phyloP scores from a whole-genome alignment of 2,888 invertebrate species.

The Teleogryllus oceanicus region DNA sequence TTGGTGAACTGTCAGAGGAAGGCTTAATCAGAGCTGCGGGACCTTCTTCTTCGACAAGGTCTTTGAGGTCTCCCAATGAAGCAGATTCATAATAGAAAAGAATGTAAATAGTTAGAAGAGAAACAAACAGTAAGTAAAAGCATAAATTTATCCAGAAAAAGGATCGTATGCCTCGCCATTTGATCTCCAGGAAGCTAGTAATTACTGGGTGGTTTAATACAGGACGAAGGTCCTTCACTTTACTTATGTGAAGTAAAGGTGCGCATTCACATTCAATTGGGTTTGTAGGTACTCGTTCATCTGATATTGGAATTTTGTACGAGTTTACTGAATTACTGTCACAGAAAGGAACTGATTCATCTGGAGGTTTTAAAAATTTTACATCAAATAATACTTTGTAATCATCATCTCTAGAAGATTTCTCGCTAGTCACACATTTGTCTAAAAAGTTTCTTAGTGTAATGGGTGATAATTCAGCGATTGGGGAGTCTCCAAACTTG shows the following conservation, averaged over 20 bases:
- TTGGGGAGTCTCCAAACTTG: constrained; percentile 62
- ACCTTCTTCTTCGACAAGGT: background rate
- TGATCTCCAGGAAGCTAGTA: constrained; percentile 73
- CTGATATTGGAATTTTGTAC: background rate
- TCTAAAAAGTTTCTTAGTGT: constrained; percentile 70
- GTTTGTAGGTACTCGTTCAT: constrained; percentile 37
- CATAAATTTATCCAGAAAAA: constrained; percentile 70
- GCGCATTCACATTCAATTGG: constrained; percentile 45
- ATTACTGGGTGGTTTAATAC: constrained; percentile 74
- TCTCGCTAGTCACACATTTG: constrained; percentile 64
- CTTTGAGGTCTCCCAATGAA: background rate
- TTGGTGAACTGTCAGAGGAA: background rate
- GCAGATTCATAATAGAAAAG: constrained; percentile 45
- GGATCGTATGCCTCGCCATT: constrained; percentile 74
- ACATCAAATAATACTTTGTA: constrained; percentile 74
- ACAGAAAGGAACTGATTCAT: background rate
- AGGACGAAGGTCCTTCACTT: constrained; percentile 62
- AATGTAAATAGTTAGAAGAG: constrained; percentile 66
- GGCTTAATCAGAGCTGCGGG: background rate
- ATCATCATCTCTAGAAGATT: constrained; percentile 62
- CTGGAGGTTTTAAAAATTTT: constrained; percentile 62
- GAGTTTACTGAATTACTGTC: background rate
- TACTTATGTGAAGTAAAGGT: constrained; percentile 68
- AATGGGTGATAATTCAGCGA: constrained; percentile 67
- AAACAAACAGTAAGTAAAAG: constrained; percentile 66